These are phyloP conservation scores for Armadillidium nasatum DNA, from an alignment of 1,140 invertebrate genomes.

Conservation along the genomic window DNA sequence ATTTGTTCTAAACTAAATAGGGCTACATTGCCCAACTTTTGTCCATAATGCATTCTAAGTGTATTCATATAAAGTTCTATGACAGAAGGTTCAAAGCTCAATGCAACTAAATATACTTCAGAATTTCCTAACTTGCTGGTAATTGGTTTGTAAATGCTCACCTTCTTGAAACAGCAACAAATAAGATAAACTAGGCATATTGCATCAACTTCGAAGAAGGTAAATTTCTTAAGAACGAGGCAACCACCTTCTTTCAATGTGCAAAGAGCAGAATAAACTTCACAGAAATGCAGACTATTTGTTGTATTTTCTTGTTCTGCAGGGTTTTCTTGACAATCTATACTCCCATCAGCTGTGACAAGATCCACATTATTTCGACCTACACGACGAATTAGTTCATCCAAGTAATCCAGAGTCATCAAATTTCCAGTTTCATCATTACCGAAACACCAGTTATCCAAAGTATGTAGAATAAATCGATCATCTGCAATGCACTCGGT, in stretches of 20 bases:
- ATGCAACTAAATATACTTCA: constrained; percentile 80
- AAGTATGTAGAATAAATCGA: constrained; percentile 70
- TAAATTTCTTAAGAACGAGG: constrained; percentile 89
- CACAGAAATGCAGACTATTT: constrained; percentile 68
- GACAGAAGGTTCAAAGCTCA: constrained; percentile 51
- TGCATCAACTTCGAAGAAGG: constrained; percentile 75
- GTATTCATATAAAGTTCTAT: no score
- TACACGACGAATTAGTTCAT: constrained; percentile 55
- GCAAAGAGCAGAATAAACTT: constrained; percentile 66
- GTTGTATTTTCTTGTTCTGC: constrained; percentile 79
- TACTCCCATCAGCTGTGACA: constrained; percentile 90
- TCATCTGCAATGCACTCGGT: constrained; percentile 76
- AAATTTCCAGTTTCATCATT: constrained; percentile 77
- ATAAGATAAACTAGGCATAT: constrained; percentile 76
- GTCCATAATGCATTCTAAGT: no score
- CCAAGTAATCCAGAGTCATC: constrained; percentile 58
- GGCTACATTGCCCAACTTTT: constrained; percentile 47
- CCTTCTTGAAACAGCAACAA: constrained; percentile 64
- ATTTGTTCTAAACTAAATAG: constrained; percentile 61
- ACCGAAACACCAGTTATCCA: constrained; percentile 77
- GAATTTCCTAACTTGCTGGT: constrained; percentile 92
- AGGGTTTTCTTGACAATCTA: constrained; percentile 76
- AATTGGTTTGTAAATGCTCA: constrained; percentile 75
- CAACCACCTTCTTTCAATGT: constrained; percentile 61
- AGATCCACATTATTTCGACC: constrained; percentile 46